Base-by-base conservation (phyloP, 2,113 vertebrate species). In the Axis porcinus region DNA sequence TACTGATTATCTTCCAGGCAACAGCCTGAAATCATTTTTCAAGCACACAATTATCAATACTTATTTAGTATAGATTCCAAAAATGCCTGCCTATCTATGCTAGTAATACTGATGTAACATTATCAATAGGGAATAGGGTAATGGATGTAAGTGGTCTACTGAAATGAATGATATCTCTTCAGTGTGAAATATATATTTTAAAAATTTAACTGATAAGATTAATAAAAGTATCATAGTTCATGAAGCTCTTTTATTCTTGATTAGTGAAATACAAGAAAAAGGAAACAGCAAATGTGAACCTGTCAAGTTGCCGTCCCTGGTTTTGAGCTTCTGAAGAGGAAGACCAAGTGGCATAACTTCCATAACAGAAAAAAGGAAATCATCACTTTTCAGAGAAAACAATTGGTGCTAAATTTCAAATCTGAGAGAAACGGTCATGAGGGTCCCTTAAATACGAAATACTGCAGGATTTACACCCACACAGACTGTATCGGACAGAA, bases 221-320 rank as follows among this genome's bases (percentile, higher is more conserved):
- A 92, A 90, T 52, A 40, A 89, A 96, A 87, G 36, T 10, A 94
- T 78, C n/a, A 55, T 40, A 21, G 60, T 96, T 97, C 91, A 87
- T 79, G 27, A 97, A 96, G 50, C 93, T 15, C 36, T 67, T 92
- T 95, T 94, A 70, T 40, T 85, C 27, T 85, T 86, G 36, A 83
- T 54, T n/a, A 36, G 83, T 85, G 8, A 93, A 93, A 85, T 58
- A 90, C 0, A 86, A 74, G 36, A 81, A 78, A 58, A 67, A 82
- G 13, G 23, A 30, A 74, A 74, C 64, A 30, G 19, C 27, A 60
- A 87, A 82, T 36, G 60, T 23, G 23, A 91, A 89, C 83, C 60
- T 52, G 3, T 83, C 14, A 74, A 50, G 85, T 76, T 57, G 19
- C 58, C 78, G 1, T 54, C 50, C 5, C 16, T 36, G 70, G 13